A percentile compares a stretch with the other conserved stretches of the same genome.
These are phyloP conservation scores for Brachyhypopomus occidentalis DNA, from an alignment of 2,113 vertebrate genomes.

Conservation along the genomic window DNA sequence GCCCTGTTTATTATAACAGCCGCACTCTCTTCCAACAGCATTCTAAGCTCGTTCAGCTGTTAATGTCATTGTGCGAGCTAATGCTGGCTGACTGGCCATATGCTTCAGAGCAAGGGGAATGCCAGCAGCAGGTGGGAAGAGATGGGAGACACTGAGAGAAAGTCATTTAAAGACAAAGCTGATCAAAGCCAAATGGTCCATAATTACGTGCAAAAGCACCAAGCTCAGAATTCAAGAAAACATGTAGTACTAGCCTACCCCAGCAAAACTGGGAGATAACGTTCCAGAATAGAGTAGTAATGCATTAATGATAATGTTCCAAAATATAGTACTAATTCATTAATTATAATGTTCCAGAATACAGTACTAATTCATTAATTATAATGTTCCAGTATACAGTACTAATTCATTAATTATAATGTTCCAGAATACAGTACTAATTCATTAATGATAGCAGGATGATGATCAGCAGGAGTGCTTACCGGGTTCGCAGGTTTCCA, in stretches of 20 bases:
- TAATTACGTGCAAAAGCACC: neutral
- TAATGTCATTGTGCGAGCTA: neutral
- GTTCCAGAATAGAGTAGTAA: too few relatives aligned
- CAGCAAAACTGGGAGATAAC: neutral
- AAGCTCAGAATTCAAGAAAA: neutral
- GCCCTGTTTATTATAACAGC: neutral
- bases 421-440: too few relatives aligned
- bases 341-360: too few relatives aligned
- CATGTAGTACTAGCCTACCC: neutral
- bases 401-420: too few relatives aligned
- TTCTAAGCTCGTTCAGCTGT: neutral
- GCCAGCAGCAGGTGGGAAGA: neutral
- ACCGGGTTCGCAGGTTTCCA: slow-evolving; percentile 91
- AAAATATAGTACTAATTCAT: too few relatives aligned
- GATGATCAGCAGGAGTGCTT: slow-evolving; percentile 50
- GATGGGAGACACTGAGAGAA: neutral
- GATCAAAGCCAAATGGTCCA: neutral
- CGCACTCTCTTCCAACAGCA: neutral
- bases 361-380: too few relatives aligned
- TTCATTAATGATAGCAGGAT: too few relatives aligned
- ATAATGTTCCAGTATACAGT: too few relatives aligned
- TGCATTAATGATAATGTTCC: too few relatives aligned
- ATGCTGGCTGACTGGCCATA: neutral
- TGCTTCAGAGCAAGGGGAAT: neutral
- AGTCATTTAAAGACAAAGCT: neutral